Evolutionary conservation across 2,888 invertebrate genomes (phyloP).

Genomic region (Lutraria lutraria): DNA sequence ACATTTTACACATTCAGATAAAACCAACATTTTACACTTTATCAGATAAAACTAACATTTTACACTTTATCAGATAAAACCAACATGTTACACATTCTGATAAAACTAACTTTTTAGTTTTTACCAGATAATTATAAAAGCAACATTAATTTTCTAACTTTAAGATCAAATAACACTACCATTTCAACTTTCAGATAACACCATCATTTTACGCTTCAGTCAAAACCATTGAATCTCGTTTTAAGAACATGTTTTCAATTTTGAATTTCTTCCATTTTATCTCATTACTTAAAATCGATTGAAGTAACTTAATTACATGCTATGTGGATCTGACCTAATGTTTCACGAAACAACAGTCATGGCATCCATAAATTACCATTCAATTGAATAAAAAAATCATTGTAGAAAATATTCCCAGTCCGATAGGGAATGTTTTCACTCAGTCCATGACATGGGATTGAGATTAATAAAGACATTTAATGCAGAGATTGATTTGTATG

Average conservation of each 20-base stretch:
- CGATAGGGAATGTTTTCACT: not conserved
- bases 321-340: not conserved
- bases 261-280: not conserved
- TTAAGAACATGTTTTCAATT: not conserved
- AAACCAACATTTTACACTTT: too few relatives aligned
- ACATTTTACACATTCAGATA: too few relatives aligned
- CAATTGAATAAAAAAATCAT: conserved; percentile 13
- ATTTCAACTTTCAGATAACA: not conserved
- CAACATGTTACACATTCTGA: too few relatives aligned
- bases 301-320: conserved; percentile 7
- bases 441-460: not conserved
- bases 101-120: too few relatives aligned
- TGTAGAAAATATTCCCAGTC: not conserved
- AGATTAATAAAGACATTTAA: conserved; percentile 1
- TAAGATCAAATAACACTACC: too few relatives aligned
- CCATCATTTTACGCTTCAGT: not conserved
- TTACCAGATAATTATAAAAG: too few relatives aligned
- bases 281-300: conserved; percentile 13
- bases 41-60: too few relatives aligned
- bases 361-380: not conserved
- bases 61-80: too few relatives aligned
- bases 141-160: too few relatives aligned
- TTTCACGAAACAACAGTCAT: not conserved
- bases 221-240: not conserved
- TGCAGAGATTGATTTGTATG: not conserved